Conservation (phyloP, 2,113 vertebrate genomes). For the Cyprinodon brontotheroides region DNA sequence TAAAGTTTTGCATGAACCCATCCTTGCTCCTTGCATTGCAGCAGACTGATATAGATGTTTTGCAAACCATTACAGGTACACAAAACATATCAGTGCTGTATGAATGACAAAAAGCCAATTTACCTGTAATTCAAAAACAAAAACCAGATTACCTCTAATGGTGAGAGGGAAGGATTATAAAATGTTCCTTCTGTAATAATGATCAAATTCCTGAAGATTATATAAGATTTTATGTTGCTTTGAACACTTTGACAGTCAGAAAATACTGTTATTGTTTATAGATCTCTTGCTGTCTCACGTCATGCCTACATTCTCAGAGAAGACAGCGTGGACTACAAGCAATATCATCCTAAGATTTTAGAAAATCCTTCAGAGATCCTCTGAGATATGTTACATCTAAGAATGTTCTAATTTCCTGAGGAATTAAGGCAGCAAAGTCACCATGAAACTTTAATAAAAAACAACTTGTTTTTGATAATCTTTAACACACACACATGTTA, state of each 20-base stretch:
- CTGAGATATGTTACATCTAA: neutral
- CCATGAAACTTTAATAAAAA: constrained; percentile 1
- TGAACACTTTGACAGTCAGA: neutral
- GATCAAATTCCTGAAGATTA: neutral
- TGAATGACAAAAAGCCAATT: neutral
- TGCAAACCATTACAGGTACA: too few relatives aligned
- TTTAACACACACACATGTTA: neutral
- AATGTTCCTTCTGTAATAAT: neutral
- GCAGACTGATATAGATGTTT: too few relatives aligned
- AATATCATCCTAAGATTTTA: neutral
- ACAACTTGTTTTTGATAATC: neutral
- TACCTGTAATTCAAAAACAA: neutral
- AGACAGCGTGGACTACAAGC: neutral
- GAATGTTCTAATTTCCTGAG: constrained; percentile 10
- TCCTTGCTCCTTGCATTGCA: too few relatives aligned
- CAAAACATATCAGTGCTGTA: neutral
- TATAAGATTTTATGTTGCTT: too few relatives aligned
- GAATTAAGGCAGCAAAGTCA: neutral
- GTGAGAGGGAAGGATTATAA: neutral
- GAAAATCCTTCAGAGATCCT: constrained; percentile 4
- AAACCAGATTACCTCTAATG: neutral
- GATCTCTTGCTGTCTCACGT: neutral
- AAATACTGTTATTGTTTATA: neutral
- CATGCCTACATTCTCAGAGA: neutral
- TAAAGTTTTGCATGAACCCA: too few relatives aligned